Evolutionary conservation across 2,888 invertebrate genomes (phyloP), one percentile per base, ranked within the genome.

Genomic region (Drosophila demipolita): DNA sequence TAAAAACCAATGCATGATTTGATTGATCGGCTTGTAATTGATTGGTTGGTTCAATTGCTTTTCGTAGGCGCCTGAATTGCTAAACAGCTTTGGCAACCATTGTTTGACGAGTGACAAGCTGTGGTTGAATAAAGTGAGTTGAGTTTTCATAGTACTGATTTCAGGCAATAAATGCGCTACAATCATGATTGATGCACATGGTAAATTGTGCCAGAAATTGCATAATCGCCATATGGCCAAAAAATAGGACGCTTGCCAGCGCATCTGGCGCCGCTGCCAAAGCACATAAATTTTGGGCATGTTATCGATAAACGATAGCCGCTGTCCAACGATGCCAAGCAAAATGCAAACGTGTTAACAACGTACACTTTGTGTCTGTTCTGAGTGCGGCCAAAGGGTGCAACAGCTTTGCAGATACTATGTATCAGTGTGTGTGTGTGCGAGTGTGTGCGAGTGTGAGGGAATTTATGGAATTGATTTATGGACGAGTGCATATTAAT

Each of bases 301-400:
- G 78, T 82, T 86, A 89, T 86, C 89, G 86, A 86, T 80, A 80
- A 81, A 80, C 81, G 81, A 80, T 80, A 80, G 59, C 67, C 59
- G 42, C 23, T 50, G 49, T 57, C 61, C 72, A 79, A 62, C 68
- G 80, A 73, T 79, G 70, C 66, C 66, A 49, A 67, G 77, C 80
- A 82, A 89, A 83, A 89, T 89, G 89, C 89, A 78, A 89, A 86
- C 87, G 89, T 85, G 85, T 85, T 85, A 85, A 85, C 85, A 85
- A 88, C 88, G 78, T 70, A 71, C 77, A 86, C 78, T 84, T 78
- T 74, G 73, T 80, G 75, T 76, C 53, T 48, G 49, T 17, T 42
- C 45, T 23, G 15, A 45, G 23, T 15, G 23, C 8, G 42, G 33
- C 20, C 57, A 57, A 57, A 57, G 32, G 40, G 20, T 42, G 32